Evolutionary conservation across 2,888 invertebrate species (phyloP).

Genomic region (Drosophila mimica): DNA sequence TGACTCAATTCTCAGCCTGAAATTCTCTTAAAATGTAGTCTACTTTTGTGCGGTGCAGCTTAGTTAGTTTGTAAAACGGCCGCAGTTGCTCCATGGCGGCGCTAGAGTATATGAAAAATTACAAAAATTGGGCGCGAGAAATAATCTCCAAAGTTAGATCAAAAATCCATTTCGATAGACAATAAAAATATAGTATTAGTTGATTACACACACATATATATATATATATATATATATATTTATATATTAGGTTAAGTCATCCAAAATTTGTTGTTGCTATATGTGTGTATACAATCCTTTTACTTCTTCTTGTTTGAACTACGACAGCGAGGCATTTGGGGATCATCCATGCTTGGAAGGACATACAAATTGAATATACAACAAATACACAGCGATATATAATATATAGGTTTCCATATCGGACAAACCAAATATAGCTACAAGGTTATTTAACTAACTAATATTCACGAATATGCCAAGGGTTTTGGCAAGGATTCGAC

Average conservation of each 20-base stretch:
- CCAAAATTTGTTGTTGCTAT: conserved; percentile 1
- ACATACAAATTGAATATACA: conserved; percentile 24
- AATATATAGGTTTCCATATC: conserved; percentile 10
- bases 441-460: conserved; percentile 39
- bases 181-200: conserved; percentile 35
- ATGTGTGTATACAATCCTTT: not conserved
- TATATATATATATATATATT: not conserved
- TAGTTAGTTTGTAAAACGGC: conserved; percentile 16
- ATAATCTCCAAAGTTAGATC: conserved; percentile 17
- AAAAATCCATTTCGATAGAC: conserved; percentile 26
- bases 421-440: conserved; percentile 29
- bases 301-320: conserved; percentile 21
- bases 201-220: conserved; percentile 1
- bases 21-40: conserved; percentile 20
- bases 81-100: conserved; percentile 20
- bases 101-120: conserved; percentile 16
- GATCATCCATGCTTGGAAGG: conserved; percentile 7
- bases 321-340: conserved; percentile 43
- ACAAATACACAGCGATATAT: conserved; percentile 28
- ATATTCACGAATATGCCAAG: conserved; percentile 53
- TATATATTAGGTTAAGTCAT: conserved; percentile 5
- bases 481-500: conserved; percentile 35
- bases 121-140: conserved; percentile 10
- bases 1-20: not conserved
- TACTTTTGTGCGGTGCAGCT: conserved; percentile 48